Base-by-base conservation (phyloP, 1,140 invertebrate genomes). In the Diorhabda sublineata region DNA sequence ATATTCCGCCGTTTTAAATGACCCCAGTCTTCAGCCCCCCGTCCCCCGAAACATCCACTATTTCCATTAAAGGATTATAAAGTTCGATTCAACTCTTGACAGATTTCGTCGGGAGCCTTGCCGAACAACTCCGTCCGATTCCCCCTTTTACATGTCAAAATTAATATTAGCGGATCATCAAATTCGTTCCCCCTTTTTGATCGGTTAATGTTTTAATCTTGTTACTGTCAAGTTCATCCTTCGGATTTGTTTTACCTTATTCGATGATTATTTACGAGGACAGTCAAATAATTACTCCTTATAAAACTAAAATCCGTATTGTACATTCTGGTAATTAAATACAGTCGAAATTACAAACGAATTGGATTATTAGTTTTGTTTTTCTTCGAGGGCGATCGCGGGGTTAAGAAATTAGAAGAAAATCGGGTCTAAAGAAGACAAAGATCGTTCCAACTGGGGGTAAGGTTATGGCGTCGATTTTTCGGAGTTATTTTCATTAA, bases 11-110 rank as follows among this genome's bases (percentile, higher is more conserved):
- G 6, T 52, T 52, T n/a, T 45, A 62, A 62, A 62, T 45, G n/a
- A 42, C n/a, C 42, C 6, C 8, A 44, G n/a, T 62, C 61, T 64
- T 26, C 26, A 26, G 26, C 26, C 26, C 26, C 26, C 26, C 26
- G 26, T 52, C 9, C 56, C 56, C 52, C 63, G 56, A 45, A 64
- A 64, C 63, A 64, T 64, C 56, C 63, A 44, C 45, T 56, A 7
- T 64, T 26, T 64, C 63, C 63, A 64, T 64, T 64, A 64, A 64
- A 64, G 63, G 63, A 64, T 64, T 64, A 64, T 64, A 64, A 64
- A 64, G 63, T 64, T 64, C 42, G 41, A 5, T 56, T 64, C 45
- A 64, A 64, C 63, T 64, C 63, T 64, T 64, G 63, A 64, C 63
- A 64, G 63, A 64, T 64, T 64, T 64, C 63, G 45, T 64, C 63